phyloP scores from a whole-genome alignment of 2,888 invertebrate genomes.

The Sphecodes monilicornis region DNA sequence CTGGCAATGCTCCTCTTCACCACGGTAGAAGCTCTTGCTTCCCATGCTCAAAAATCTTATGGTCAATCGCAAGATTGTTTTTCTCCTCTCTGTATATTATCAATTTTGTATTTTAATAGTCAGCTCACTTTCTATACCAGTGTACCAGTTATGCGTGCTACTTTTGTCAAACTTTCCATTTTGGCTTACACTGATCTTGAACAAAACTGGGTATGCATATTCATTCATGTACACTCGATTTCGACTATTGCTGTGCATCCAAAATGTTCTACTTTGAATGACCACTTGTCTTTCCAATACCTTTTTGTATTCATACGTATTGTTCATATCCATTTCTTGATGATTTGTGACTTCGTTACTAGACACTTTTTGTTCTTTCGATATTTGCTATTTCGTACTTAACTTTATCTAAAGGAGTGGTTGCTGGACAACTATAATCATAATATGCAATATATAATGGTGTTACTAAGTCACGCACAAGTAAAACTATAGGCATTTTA shows the following conservation, averaged over 20 bases:
- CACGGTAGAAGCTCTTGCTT: conserved; percentile 51
- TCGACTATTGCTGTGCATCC: conserved; percentile 25
- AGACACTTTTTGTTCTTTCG: conserved; percentile 37
- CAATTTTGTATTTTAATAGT: conserved; percentile 67
- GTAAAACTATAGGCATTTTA: conserved; percentile 5
- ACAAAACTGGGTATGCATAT: conserved; percentile 44
- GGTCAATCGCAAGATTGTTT: conserved; percentile 43
- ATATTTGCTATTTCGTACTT: conserved; percentile 22
- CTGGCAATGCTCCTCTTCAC: conserved; percentile 57
- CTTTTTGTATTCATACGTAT: conserved; percentile 21
- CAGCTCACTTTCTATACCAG: conserved; percentile 70
- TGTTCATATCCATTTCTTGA: conserved; percentile 44
- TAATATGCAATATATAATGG: conserved; percentile 8
- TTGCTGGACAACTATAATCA: conserved; percentile 15
- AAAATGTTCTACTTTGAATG: conserved; percentile 42
- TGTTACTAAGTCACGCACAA: conserved; percentile 18
- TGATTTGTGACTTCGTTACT: conserved; percentile 9
- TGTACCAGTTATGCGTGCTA: conserved; percentile 72
- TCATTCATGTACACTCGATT: conserved; percentile 43
- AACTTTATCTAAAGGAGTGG: conserved; percentile 25
- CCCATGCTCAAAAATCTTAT: conserved; percentile 48
- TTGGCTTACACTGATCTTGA: conserved; percentile 62
- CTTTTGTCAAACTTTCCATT: conserved; percentile 73
- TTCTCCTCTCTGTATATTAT: conserved; percentile 44
- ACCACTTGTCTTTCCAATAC: conserved; percentile 35